A percentile compares a stretch with the other conserved stretches of the same genome.
These are phyloP conservation scores for Bovichtus diacanthus DNA, from an alignment of 2,797 vertebrate genomes.

Conservation along the genomic window DNA sequence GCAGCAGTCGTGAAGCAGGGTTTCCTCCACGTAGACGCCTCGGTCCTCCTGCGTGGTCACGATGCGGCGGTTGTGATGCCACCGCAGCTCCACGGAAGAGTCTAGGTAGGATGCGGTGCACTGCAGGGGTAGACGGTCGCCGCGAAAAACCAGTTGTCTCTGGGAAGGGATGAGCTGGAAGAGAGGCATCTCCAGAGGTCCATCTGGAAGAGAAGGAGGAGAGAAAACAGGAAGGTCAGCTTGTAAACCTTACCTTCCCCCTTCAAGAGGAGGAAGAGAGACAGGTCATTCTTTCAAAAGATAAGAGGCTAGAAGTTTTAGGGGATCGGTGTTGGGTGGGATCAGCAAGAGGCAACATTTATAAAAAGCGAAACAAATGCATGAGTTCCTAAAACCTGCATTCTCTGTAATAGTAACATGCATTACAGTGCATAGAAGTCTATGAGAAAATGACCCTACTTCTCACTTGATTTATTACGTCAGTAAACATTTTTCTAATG, in stretches of 20 bases:
- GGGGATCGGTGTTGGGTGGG: neutral
- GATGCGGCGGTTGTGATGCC: constrained; percentile 86
- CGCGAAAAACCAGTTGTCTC: constrained; percentile 91
- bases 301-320: neutral
- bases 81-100: constrained; percentile 84
- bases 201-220: constrained; percentile 77
- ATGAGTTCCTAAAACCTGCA: too few species aligned
- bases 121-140: constrained; percentile 92
- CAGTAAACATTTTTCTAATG: too few species aligned
- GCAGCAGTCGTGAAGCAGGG: constrained; percentile 93
- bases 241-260: constrained; percentile 2
- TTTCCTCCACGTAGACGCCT: constrained; percentile 90
- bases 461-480: too few species aligned
- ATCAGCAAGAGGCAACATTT: neutral
- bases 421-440: too few species aligned
- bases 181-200: constrained; percentile 90
- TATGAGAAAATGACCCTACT: too few species aligned
- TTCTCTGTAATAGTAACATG: too few species aligned
- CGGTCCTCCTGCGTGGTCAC: constrained; percentile 86
- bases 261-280: neutral
- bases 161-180: constrained; percentile 95
- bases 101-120: constrained; percentile 91
- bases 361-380: too few species aligned
- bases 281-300: constrained; percentile 20
- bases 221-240: constrained; percentile 39